A percentile compares a stretch with the other conserved stretches of the same genome.
These are phyloP conservation scores for Meliscaeva auricollis DNA, from an alignment of 2,888 invertebrate species.

Conservation along the genomic window DNA sequence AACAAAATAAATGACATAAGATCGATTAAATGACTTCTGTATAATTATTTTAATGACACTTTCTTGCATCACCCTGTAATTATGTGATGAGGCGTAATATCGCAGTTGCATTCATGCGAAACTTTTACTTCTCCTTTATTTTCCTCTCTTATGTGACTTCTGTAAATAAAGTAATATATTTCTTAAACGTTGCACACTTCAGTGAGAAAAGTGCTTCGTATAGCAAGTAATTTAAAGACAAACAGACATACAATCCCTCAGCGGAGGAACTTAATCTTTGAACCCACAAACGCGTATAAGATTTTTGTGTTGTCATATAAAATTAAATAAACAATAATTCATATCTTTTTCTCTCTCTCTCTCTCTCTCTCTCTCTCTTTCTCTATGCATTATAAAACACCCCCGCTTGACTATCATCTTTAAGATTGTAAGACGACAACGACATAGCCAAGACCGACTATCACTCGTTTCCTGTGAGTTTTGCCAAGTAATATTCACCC, in stretches of 20 bases:
- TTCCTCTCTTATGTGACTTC: background rate
- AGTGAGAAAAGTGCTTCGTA: slow-evolving; percentile 43
- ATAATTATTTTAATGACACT: slow-evolving; percentile 67
- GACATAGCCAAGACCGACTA: slow-evolving; percentile 12
- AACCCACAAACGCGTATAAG: slow-evolving; percentile 36
- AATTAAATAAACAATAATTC: slow-evolving; percentile 74
- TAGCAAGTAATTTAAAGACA: slow-evolving; percentile 31
- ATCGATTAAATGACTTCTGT: slow-evolving; percentile 39
- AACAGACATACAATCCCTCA: background rate
- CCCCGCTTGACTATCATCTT: slow-evolving; percentile 68
- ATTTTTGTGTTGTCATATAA: slow-evolving; percentile 43
- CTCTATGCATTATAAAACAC: slow-evolving; percentile 22
- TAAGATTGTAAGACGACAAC: slow-evolving; percentile 61
- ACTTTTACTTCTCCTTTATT: slow-evolving; percentile 15
- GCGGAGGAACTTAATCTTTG: slow-evolving; percentile 67
- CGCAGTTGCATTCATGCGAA: slow-evolving; percentile 69
- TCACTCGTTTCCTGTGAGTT: slow-evolving; percentile 68
- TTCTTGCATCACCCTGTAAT: slow-evolving; percentile 55
- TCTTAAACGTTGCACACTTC: slow-evolving; percentile 47
- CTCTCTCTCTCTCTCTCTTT: too few relatives aligned
- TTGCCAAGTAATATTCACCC: slow-evolving; percentile 59
- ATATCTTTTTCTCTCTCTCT: too few relatives aligned
- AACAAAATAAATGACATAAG: too few relatives aligned
- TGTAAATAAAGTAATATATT: background rate
- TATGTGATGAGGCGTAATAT: slow-evolving; percentile 63